Conservation (phyloP, 1,140 invertebrate genomes). For the Batillaria attramentaria region DNA sequence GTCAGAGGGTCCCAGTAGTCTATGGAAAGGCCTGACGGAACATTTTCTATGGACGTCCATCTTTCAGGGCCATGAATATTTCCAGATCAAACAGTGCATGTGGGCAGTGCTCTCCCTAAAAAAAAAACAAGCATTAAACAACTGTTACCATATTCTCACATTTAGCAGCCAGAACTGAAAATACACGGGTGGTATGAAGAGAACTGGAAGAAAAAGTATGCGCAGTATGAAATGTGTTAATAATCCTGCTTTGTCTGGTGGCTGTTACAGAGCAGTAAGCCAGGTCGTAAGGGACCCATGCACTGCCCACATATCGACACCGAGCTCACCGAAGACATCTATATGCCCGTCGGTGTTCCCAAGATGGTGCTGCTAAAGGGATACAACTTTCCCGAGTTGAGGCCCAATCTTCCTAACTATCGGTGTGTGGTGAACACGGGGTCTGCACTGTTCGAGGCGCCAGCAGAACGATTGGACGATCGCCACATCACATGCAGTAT, state of each 20-base stretch:
- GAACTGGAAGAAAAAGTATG: no score
- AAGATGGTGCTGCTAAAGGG: constrained; percentile 52
- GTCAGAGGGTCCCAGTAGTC: no score
- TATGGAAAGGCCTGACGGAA: no score
- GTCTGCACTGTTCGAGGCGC: constrained; percentile 18
- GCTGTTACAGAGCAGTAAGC: constrained; percentile 45
- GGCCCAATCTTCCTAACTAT: constrained; percentile 33
- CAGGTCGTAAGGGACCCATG: constrained; percentile 40
- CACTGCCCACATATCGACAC: constrained; percentile 55
- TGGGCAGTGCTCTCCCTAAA: no score
- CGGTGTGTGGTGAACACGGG: constrained; percentile 37
- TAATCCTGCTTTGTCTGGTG: neutral
- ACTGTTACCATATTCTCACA: no score
- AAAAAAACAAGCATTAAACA: no score
- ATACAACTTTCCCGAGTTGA: constrained; percentile 51
- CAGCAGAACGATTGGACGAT: constrained; percentile 33
- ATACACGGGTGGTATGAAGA: no score
- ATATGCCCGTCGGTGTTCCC: constrained; percentile 48
- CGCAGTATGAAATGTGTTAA: neutral
- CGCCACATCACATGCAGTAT: constrained; percentile 38
- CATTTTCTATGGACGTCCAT: no score
- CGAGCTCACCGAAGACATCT: constrained; percentile 45
- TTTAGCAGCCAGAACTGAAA: no score
- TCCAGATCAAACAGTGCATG: no score
- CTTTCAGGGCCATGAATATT: no score